Percentiles rank a stretch among this genome's conserved stretches.
Conservation (phyloP, 2,797 vertebrate genomes). For the Echiichthys vipera region DNA sequence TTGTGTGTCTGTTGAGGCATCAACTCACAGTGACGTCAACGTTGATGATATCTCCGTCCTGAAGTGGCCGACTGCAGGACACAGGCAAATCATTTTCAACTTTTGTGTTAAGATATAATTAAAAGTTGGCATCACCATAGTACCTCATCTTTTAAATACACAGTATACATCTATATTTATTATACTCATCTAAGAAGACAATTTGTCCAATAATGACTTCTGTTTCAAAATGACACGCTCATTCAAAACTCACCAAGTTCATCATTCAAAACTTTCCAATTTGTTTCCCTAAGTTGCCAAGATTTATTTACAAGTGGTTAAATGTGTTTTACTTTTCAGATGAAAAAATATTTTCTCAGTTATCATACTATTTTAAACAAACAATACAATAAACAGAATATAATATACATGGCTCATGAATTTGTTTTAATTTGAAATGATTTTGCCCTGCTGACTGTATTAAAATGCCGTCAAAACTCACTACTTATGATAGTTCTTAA, state of each 20-base stretch:
- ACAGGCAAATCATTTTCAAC: constrained; percentile 43
- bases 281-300: not conserved
- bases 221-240: not conserved
- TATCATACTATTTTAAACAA: too few relatives aligned
- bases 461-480: not conserved
- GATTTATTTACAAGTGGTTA: not conserved
- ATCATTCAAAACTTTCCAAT: not conserved
- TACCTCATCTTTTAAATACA: not conserved
- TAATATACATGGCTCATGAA: too few relatives aligned
- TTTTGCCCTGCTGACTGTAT: too few relatives aligned
- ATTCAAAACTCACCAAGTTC: not conserved
- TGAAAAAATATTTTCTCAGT: not conserved
- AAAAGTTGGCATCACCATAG: not conserved
- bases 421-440: too few relatives aligned
- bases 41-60: constrained; percentile 98
- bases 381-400: too few relatives aligned
- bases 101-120: not conserved
- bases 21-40: constrained; percentile 97
- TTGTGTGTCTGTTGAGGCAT: not conserved
- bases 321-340: not conserved
- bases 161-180: not conserved
- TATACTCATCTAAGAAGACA: not conserved
- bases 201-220: not conserved
- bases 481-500: not conserved
- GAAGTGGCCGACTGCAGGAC: constrained; percentile 92